Conservation (phyloP, 2,797 vertebrate species). For the Parotocinclus haroldoi region DNA sequence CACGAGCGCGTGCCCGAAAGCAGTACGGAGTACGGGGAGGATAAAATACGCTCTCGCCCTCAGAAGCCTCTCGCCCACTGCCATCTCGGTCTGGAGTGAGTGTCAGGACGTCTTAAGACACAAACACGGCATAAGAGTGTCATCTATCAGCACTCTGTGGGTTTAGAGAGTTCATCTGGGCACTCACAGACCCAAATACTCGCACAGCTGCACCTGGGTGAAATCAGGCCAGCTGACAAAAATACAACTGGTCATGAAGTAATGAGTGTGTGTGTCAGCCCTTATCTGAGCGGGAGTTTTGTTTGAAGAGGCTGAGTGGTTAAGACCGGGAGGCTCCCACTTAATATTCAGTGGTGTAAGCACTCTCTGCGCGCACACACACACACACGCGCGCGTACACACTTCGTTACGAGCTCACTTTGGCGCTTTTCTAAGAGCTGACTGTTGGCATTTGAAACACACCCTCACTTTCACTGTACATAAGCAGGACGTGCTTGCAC, state of each 20-base stretch:
- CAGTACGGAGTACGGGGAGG: too few relatives aligned
- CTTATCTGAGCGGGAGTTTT: slow-evolving; percentile 63
- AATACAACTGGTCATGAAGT: slow-evolving; percentile 50
- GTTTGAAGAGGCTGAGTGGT: slow-evolving; percentile 65
- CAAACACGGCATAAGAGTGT: slow-evolving; percentile 34
- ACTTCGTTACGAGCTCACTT: neutral
- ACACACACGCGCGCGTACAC: slow-evolving; percentile 37
- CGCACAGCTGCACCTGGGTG: slow-evolving; percentile 6
- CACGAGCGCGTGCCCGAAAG: too few relatives aligned
- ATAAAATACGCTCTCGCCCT: too few relatives aligned
- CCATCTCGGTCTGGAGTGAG: slow-evolving; percentile 7
- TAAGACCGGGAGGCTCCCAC: slow-evolving; percentile 52
- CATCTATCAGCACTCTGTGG: slow-evolving; percentile 49
- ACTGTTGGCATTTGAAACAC: slow-evolving; percentile 38
- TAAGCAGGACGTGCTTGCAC: slow-evolving; percentile 15
- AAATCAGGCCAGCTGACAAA: slow-evolving; percentile 48
- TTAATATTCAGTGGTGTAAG: slow-evolving; percentile 63
- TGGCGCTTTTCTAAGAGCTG: too few relatives aligned
- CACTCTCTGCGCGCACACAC: slow-evolving; percentile 50
- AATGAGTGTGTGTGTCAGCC: slow-evolving; percentile 64
- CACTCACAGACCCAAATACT: neutral
- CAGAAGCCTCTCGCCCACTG: slow-evolving; percentile 15
- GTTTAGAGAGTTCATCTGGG: slow-evolving; percentile 34
- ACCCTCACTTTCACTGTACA: slow-evolving; percentile 8
- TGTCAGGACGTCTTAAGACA: slow-evolving; percentile 13